Percentiles rank a stretch among this genome's conserved stretches.
phyloP scores from a whole-genome alignment of 2,888 invertebrate genomes.

The Lepidonotus clava region DNA sequence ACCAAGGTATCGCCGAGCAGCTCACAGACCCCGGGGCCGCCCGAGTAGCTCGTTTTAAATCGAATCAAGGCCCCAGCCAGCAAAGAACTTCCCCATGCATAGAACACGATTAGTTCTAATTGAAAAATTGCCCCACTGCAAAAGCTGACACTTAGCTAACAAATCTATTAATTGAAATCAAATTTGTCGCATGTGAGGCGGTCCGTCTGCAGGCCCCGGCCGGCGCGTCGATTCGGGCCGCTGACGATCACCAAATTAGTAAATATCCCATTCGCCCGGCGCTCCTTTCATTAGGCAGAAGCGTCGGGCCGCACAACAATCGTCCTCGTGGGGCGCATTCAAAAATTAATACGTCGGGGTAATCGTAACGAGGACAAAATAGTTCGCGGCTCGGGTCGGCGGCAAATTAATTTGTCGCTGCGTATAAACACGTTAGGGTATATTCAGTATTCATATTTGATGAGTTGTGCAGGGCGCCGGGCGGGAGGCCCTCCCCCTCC shows the following conservation, averaged over 20 bases:
- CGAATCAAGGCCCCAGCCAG: slow-evolving; percentile 42
- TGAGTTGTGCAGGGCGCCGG: background rate
- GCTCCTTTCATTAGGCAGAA: slow-evolving; percentile 21
- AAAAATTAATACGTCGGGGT: slow-evolving; percentile 58
- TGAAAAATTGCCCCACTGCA: slow-evolving; percentile 65
- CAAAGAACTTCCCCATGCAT: slow-evolving; percentile 48
- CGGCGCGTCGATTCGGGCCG: slow-evolving; percentile 21
- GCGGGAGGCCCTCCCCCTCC: background rate
- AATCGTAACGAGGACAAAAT: slow-evolving; percentile 44
- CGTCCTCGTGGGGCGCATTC: slow-evolving; percentile 51
- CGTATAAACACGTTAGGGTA: slow-evolving; percentile 55
- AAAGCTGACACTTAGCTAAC: slow-evolving; percentile 66
- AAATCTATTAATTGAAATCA: slow-evolving; percentile 70
- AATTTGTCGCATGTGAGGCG: slow-evolving; percentile 57
- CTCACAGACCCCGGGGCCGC: background rate
- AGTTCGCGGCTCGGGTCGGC: slow-evolving; percentile 15
- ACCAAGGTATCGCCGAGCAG: background rate
- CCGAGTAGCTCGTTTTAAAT: slow-evolving; percentile 33
- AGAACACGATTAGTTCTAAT: slow-evolving; percentile 62
- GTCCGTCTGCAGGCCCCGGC: background rate
- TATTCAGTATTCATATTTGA: slow-evolving; percentile 54
- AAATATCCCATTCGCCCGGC: slow-evolving; percentile 48
- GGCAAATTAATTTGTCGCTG: slow-evolving; percentile 50
- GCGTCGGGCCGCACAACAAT: slow-evolving; percentile 21
- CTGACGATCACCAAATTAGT: slow-evolving; percentile 43